phyloP scores from a whole-genome alignment of 2,888 invertebrate genomes.

The Polydrusus tereticollis region DNA sequence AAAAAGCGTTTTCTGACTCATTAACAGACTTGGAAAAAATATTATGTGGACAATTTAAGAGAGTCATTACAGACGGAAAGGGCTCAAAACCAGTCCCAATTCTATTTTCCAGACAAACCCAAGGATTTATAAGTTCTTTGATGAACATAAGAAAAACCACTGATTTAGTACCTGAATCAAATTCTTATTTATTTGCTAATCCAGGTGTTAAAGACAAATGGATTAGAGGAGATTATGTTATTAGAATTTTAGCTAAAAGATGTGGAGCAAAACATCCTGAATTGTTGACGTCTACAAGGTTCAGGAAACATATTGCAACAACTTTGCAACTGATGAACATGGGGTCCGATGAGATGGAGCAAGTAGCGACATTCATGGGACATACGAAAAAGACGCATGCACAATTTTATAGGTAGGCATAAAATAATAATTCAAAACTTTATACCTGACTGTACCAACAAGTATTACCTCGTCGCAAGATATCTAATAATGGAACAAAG shows the following conservation, averaged over 20 bases:
- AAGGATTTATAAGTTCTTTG: not conserved
- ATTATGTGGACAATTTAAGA: slow-evolving; percentile 42
- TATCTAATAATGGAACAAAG: too few species aligned
- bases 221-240: slow-evolving; percentile 47
- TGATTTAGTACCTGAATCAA: slow-evolving; percentile 48
- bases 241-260: slow-evolving; percentile 27
- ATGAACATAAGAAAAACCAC: slow-evolving; percentile 30
- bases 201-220: slow-evolving; percentile 50
- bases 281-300: not conserved
- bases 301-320: slow-evolving; percentile 4
- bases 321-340: not conserved
- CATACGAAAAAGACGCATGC: too few species aligned
- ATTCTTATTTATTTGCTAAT: slow-evolving; percentile 51
- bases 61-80: slow-evolving; percentile 48
- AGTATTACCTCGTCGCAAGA: too few species aligned
- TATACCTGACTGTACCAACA: too few species aligned
- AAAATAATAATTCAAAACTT: too few species aligned
- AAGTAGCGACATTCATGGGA: not conserved
- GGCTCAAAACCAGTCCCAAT: too few species aligned
- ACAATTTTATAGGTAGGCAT: too few species aligned
- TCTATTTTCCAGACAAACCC: slow-evolving; percentile 42
- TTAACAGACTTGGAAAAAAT: slow-evolving; percentile 27
- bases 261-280: not conserved
- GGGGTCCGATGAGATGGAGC: not conserved
- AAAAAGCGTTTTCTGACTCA: slow-evolving; percentile 27